Percentiles rank a stretch among this genome's conserved stretches.
Conservation (phyloP, 2,113 vertebrate genomes). For the Phasianus colchicus region DNA sequence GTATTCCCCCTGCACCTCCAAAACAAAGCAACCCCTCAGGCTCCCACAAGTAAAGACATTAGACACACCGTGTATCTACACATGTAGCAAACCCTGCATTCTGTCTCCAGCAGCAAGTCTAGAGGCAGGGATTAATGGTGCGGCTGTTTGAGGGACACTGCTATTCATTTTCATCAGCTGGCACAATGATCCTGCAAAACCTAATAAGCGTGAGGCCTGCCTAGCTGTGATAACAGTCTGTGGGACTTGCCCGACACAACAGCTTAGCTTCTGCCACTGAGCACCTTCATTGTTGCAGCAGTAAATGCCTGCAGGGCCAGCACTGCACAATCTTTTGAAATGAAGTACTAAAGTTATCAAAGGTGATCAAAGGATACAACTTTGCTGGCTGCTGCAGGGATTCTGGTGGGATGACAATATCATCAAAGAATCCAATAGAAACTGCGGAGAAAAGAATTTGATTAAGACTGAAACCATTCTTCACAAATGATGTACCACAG, state of each 20-base stretch:
- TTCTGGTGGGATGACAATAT: conserved; percentile 93
- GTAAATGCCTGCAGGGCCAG: conserved; percentile 50
- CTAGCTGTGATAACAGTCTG: conserved; percentile 48
- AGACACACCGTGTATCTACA: not conserved
- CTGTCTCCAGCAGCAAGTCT: conserved; percentile 9
- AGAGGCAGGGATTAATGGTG: conserved; percentile 10
- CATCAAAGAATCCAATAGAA: conserved; percentile 94
- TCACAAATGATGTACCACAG: not conserved
- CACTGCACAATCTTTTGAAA: conserved; percentile 62
- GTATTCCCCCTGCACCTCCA: not conserved
- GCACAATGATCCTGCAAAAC: conserved; percentile 42
- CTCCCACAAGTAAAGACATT: not conserved
- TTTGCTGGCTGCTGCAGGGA: conserved; percentile 95
- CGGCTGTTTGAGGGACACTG: not conserved
- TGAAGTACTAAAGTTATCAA: conserved; percentile 49
- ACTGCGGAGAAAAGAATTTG: conserved; percentile 76
- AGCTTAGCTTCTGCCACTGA: conserved; percentile 12
- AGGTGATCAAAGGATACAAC: conserved; percentile 89
- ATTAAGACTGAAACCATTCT: not conserved
- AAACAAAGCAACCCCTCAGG: not conserved
- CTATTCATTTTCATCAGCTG: not conserved
- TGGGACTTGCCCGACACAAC: not conserved
- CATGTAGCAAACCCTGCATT: not conserved
- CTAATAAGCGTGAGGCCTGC: conserved; percentile 3
- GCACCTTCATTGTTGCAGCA: conserved; percentile 38